Evolutionary conservation across 2,797 vertebrate genomes (phyloP).

Genomic region (Salmo trutta): DNA sequence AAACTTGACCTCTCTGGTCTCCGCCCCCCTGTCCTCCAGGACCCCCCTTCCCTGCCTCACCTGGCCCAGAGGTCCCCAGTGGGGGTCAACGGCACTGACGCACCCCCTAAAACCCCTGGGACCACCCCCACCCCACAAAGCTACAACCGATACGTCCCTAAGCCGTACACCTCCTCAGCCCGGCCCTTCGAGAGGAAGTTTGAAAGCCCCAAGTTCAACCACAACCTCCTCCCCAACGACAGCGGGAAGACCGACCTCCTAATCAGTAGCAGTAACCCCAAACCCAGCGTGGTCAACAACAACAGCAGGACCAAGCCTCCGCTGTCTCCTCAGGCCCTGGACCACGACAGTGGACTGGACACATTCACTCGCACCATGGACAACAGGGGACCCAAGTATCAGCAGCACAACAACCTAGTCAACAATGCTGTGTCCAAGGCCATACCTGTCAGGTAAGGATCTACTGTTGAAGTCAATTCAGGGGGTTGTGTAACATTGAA

Average conservation of each 20-base stretch:
- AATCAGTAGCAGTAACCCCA: constrained; percentile 43
- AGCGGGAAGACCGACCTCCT: constrained; percentile 76
- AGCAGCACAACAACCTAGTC: constrained; percentile 90
- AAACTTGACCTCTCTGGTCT: constrained; percentile 76
- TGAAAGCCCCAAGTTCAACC: constrained; percentile 98
- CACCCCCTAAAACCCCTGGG: constrained; percentile 73
- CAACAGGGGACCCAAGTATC: constrained; percentile 88
- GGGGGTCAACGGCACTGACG: constrained; percentile 82
- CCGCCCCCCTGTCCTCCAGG: constrained; percentile 83
- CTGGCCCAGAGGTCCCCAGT: constrained; percentile 81
- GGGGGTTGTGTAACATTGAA: too few relatives aligned
- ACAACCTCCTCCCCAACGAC: constrained; percentile 96
- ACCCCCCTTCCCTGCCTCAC: constrained; percentile 80
- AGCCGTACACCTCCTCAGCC: constrained; percentile 85
- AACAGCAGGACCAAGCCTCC: constrained; percentile 80
- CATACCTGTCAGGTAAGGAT: constrained; percentile 89
- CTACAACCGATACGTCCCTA: constrained; percentile 87
- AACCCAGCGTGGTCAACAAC: constrained; percentile 56
- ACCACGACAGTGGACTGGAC: constrained; percentile 90
- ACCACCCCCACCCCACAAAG: constrained; percentile 65
- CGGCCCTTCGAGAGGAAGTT: constrained; percentile 96
- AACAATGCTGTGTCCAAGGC: constrained; percentile 89
- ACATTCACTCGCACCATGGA: constrained; percentile 89
- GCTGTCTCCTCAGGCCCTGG: constrained; percentile 82
- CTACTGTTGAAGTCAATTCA: too few relatives aligned